Percentiles rank a stretch among this genome's conserved stretches.
phyloP scores from a whole-genome alignment of 2,797 vertebrate genomes.

The Lepilemur septentrionalis region DNA sequence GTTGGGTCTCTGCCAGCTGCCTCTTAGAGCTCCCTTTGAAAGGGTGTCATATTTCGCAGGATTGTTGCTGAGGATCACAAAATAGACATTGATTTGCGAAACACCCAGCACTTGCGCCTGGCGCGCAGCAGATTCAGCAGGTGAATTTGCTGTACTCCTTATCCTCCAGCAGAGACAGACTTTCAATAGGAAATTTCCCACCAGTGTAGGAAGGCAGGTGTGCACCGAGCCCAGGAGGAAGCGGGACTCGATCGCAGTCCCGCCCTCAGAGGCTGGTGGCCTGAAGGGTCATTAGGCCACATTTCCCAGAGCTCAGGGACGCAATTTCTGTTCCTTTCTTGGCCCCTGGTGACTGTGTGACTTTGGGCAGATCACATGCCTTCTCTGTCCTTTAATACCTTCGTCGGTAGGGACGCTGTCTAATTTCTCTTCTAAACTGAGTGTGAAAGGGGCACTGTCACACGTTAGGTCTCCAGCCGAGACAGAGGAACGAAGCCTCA shows the following conservation, averaged over 20 bases:
- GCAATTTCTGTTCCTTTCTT: background rate
- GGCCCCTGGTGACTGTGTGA: background rate
- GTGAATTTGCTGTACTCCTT: background rate
- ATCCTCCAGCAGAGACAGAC: background rate
- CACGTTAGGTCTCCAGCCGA: too few relatives aligned
- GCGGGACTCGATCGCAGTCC: too few relatives aligned
- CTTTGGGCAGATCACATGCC: background rate
- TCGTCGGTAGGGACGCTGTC: background rate
- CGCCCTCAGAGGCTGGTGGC: background rate
- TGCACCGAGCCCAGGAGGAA: background rate
- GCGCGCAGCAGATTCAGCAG: accelerated
- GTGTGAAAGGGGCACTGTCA: background rate
- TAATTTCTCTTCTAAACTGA: background rate
- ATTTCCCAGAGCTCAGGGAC: background rate
- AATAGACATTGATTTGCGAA: accelerated
- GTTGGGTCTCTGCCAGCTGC: background rate
- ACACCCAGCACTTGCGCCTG: accelerated
- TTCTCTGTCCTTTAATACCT: background rate
- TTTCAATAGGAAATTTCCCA: background rate
- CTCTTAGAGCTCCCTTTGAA: background rate
- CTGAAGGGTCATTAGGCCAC: background rate
- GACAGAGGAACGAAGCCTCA: too few relatives aligned
- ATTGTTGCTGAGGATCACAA: background rate
- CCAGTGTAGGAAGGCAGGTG: background rate
- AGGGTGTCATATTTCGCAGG: accelerated